A percentile compares a stretch with the other conserved stretches of the same genome.
These are phyloP conservation scores for Stenoptilia bipunctidactyla DNA, from an alignment of 2,888 invertebrate genomes.

Conservation along the genomic window DNA sequence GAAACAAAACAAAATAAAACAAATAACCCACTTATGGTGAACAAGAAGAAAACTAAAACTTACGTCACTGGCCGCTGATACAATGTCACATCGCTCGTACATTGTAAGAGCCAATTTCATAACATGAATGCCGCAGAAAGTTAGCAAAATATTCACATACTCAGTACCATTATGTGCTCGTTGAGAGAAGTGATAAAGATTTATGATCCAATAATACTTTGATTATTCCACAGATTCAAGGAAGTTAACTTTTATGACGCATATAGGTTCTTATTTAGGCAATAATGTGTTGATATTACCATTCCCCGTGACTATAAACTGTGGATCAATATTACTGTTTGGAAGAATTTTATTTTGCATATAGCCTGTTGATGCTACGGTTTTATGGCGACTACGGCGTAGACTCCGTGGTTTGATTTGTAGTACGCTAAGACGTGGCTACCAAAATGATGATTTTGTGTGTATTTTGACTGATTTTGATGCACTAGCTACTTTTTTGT, in stretches of 20 bases:
- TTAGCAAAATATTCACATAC: conserved; percentile 55
- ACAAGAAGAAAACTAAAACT: background rate
- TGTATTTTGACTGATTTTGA: too few species aligned
- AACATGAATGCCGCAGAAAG: conserved; percentile 26
- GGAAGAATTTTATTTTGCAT: background rate
- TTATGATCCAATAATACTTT: conserved; percentile 62
- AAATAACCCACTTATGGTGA: too few species aligned
- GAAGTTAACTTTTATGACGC: conserved; percentile 56
- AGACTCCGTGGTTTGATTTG: too few species aligned
- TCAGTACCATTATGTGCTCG: conserved; percentile 28
- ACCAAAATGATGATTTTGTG: too few species aligned
- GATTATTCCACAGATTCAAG: conserved; percentile 61
- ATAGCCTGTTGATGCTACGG: too few species aligned
- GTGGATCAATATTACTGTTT: conserved; percentile 26
- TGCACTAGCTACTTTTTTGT: too few species aligned
- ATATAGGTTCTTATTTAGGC: conserved; percentile 50
- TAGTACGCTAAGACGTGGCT: too few species aligned
- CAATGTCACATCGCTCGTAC: conserved; percentile 1
- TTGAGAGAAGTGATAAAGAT: conserved; percentile 51
- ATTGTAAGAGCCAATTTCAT: conserved; percentile 1
- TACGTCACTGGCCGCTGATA: background rate
- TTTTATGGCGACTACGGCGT: too few species aligned
- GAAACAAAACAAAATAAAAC: too few species aligned
- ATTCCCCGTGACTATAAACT: conserved; percentile 27
- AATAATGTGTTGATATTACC: conserved; percentile 47